A percentile compares a stretch with the other conserved stretches of the same genome.
Conservation (phyloP, 2,797 vertebrate genomes). For the Xyrichtys novacula region DNA sequence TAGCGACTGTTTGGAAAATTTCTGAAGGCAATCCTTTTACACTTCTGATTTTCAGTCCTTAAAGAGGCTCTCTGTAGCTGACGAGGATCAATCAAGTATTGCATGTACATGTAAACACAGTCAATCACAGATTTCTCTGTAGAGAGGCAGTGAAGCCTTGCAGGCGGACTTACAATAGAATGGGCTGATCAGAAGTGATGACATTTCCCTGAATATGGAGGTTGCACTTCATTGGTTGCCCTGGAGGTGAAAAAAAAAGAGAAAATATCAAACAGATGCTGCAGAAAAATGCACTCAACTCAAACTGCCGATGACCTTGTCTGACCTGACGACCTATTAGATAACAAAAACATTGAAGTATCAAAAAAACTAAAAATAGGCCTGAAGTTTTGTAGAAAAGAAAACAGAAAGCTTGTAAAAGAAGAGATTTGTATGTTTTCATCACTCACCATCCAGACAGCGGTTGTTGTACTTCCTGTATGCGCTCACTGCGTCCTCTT, state of each 20-base stretch:
- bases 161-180: conserved; percentile 91
- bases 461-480: conserved; percentile 99
- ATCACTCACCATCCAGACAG: conserved; percentile 93
- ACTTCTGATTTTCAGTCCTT: no score
- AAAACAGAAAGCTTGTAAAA: neutral
- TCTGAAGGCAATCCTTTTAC: no score
- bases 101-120: no score
- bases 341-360: conserved; percentile 10
- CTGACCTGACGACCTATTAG: neutral
- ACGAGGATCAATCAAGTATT: no score
- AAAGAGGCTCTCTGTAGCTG: no score
- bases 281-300: neutral
- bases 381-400: no score
- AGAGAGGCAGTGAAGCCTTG: conserved; percentile 3
- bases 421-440: neutral
- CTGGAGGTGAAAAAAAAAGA: conserved; percentile 75
- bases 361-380: no score
- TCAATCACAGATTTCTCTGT: no score
- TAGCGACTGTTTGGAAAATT: no score
- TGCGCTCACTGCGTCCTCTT: conserved; percentile 96
- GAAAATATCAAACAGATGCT: neutral
- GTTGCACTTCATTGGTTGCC: conserved; percentile 99
- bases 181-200: conserved; percentile 98
- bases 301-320: neutral
- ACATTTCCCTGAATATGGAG: conserved; percentile 97